These are phyloP conservation scores for Hypsibius dujardini DNA, from an alignment of 1,140 invertebrate species.

Conservation along the genomic window DNA sequence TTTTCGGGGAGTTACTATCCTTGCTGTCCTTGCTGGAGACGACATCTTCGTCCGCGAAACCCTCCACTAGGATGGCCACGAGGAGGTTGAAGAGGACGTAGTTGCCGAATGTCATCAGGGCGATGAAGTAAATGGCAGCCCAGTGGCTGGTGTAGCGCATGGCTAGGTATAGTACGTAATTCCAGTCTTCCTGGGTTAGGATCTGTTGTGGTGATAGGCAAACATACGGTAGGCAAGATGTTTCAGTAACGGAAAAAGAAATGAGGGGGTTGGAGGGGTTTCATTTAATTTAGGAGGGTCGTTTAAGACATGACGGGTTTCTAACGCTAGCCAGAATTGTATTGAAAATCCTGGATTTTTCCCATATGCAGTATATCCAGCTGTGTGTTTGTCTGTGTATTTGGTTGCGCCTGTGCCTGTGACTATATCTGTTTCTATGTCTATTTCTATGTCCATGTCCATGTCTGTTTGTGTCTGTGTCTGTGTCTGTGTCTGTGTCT, in stretches of 20 bases:
- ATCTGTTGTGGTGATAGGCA: too few species aligned
- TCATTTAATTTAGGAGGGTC: background rate
- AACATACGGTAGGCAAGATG: too few species aligned
- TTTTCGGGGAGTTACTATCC: background rate
- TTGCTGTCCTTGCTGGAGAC: background rate
- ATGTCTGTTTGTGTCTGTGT: too few species aligned
- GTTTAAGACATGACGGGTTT: background rate
- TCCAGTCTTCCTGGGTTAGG: slow-evolving; percentile 99
- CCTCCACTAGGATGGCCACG: slow-evolving; percentile 96
- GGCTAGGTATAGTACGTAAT: slow-evolving; percentile 94
- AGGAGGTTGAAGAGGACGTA: slow-evolving; percentile 98
- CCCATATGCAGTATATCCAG: too few species aligned
- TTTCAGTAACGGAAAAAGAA: slow-evolving; percentile 20
- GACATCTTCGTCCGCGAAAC: slow-evolving; percentile 69
- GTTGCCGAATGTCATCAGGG: slow-evolving; percentile 98
- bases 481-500: too few species aligned
- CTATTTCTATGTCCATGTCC: too few species aligned
- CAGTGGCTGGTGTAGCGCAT: slow-evolving; percentile 98
- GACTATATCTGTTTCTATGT: too few species aligned
- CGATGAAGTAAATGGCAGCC: slow-evolving; percentile 97
- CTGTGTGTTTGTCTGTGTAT: too few species aligned
- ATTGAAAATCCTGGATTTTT: too few species aligned
- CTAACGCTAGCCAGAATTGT: too few species aligned
- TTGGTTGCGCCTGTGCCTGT: too few species aligned
- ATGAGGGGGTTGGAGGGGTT: too few species aligned